Evolutionary conservation across 2,113 vertebrate genomes (phyloP), one percentile per base, ranked within the genome.

Genomic region (Dasypus novemcinctus): DNA sequence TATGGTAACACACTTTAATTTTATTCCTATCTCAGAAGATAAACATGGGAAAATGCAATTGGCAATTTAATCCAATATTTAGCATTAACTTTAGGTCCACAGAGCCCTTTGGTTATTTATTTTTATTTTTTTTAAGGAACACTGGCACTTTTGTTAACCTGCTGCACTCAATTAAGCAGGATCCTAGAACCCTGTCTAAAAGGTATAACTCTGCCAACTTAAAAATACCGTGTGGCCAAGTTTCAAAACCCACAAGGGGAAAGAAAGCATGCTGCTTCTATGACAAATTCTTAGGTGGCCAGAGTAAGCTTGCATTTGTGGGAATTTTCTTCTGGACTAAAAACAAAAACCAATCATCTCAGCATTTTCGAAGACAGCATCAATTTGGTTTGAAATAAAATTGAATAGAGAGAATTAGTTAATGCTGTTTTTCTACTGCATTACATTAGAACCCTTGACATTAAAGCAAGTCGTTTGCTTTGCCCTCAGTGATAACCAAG

Each of bases 21-120:
- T 98, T 98, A 97, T 97, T 97, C 93, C 95, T 97, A 97, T 97
- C 97, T 98, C 96, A 96, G 95, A 94, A 97, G 97, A 97, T 95
- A 97, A 94, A 93, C 76, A 96, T 38, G 84, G 90, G 95, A 96
- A 96, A 91, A 79, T 0, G 10, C 52, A 90, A 97, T 68, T 78
- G 96, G 92, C 83, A 97, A 74, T 92, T 97, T 93, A 94, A 87
- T 95, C 66, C 88, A 95, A 96, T 54, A 94, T 87, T 87, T 95
- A 96, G 27, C 90, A 92, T 59, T 66, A 96, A 46, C 84, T 87
- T 92, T 88, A 95, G 6, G 11, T 87, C 64, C 63, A 63, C 33
- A 64, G 94, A 94, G 66, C 90, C 95, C 94, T 96, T 91, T 13
- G 71, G 0, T 63, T 95, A 95, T 95, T 93, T n/a, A 93, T 52